These are phyloP conservation scores for Scaptomyza parva DNA, from an alignment of 2,888 invertebrate genomes.

Conservation along the genomic window DNA sequence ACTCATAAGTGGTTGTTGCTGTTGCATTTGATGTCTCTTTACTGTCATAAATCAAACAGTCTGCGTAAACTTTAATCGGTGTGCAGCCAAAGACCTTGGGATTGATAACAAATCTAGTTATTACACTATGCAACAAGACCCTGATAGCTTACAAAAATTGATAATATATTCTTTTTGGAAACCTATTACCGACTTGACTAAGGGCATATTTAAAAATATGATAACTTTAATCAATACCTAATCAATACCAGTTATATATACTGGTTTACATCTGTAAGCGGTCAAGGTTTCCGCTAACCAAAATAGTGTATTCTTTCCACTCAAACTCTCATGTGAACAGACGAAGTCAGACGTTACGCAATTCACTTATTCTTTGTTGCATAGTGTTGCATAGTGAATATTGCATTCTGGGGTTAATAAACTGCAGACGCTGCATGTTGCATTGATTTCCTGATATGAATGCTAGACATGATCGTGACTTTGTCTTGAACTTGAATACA, in stretches of 20 bases:
- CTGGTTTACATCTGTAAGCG: background rate
- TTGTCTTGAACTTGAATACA: conserved; percentile 19
- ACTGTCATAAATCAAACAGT: conserved; percentile 37
- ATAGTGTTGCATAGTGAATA: conserved; percentile 2
- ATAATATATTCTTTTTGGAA: too few relatives aligned
- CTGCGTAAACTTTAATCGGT: conserved; percentile 32
- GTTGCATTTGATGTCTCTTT: conserved; percentile 20
- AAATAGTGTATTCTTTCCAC: too few relatives aligned
- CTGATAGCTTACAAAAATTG: background rate
- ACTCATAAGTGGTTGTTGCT: conserved; percentile 42
- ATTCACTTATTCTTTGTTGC: conserved; percentile 3
- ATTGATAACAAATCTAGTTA: conserved; percentile 17
- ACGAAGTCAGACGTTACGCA: background rate
- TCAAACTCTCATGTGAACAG: too few relatives aligned
- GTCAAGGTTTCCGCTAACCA: background rate
- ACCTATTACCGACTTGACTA: too few relatives aligned
- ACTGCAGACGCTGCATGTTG: conserved; percentile 25
- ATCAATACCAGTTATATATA: too few relatives aligned
- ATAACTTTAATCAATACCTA: background rate
- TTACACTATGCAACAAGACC: background rate
- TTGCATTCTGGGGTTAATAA: conserved; percentile 29
- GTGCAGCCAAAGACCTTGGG: conserved; percentile 19
- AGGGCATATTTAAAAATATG: too few relatives aligned
- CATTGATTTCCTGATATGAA: conserved; percentile 26
- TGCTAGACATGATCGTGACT: conserved; percentile 19